Percentiles rank a stretch among this genome's conserved stretches.
These are phyloP conservation scores for Siderastrea radians DNA, from an alignment of 92 coral and sea anemone species.

Conservation along the genomic window DNA sequence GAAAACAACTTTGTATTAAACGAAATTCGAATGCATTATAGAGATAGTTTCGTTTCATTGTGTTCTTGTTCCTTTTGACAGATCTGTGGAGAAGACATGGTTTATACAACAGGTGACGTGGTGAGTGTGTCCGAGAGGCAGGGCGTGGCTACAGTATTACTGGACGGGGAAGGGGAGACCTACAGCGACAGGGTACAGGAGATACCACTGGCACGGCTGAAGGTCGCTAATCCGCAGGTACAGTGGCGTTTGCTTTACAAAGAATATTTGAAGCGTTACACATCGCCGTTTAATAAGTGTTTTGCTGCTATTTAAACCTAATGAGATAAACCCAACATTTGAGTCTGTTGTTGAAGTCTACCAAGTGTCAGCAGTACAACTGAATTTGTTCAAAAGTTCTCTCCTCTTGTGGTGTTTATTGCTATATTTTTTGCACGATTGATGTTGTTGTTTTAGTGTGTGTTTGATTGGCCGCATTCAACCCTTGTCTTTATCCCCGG, in stretches of 20 bases:
- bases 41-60: no score
- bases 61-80: constrained; percentile 11
- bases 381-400: background rate
- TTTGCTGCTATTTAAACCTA: no score
- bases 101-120: constrained; percentile 65
- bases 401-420: no score
- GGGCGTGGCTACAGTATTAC: constrained; percentile 77
- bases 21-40: no score
- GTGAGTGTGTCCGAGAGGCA: constrained; percentile 79
- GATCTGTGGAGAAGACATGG: constrained; percentile 89
- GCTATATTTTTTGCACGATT: no score
- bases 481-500: no score
- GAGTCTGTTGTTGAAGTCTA: background rate
- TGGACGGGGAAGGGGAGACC: constrained; percentile 42
- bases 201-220: constrained; percentile 79
- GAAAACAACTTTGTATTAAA: no score
- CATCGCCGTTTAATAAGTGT: no score
- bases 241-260: no score
- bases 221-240: constrained; percentile 67
- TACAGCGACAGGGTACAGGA: constrained; percentile 64
- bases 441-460: no score
- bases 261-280: background rate
- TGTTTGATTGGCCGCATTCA: no score
- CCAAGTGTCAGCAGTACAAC: background rate
- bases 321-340: no score